Conservation (phyloP, 2,888 invertebrate species). For the Drosophila peninsularis region DNA sequence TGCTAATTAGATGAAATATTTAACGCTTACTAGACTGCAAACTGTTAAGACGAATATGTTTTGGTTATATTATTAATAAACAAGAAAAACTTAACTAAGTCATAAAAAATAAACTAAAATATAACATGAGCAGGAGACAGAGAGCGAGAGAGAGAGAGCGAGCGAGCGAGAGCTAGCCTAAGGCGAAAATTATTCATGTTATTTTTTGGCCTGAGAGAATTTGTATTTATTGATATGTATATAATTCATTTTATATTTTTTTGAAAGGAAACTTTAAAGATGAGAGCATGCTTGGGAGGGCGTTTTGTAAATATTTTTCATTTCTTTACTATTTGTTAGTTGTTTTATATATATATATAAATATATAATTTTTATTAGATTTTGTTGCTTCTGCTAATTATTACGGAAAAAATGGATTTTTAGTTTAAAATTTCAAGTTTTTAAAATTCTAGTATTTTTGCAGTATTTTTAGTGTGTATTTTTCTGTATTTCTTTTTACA, state of each 20-base stretch:
- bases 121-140: constrained; percentile 50
- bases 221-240: constrained; percentile 32
- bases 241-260: constrained; percentile 36
- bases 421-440: constrained; percentile 28
- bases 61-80: neutral
- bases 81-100: constrained; percentile 24
- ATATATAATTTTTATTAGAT: constrained; percentile 11
- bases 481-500: constrained; percentile 57
- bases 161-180: constrained; percentile 49
- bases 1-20: constrained; percentile 43
- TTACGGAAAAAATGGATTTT: constrained; percentile 32
- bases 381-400: constrained; percentile 44
- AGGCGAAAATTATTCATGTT: constrained; percentile 37
- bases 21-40: constrained; percentile 44
- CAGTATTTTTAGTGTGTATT: constrained; percentile 33
- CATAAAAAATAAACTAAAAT: constrained; percentile 12
- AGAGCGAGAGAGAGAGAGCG: constrained; percentile 27
- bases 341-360: constrained; percentile 27
- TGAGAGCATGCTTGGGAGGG: constrained; percentile 84
- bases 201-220: constrained; percentile 31
- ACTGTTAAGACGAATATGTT: constrained; percentile 14
- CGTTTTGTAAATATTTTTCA: constrained; percentile 64
- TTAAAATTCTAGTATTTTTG: constrained; percentile 22
- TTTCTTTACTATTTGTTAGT: constrained; percentile 23
- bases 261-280: constrained; percentile 68